Conservation (phyloP, 2,888 invertebrate genomes). For the Gisinianus flammeolus region DNA sequence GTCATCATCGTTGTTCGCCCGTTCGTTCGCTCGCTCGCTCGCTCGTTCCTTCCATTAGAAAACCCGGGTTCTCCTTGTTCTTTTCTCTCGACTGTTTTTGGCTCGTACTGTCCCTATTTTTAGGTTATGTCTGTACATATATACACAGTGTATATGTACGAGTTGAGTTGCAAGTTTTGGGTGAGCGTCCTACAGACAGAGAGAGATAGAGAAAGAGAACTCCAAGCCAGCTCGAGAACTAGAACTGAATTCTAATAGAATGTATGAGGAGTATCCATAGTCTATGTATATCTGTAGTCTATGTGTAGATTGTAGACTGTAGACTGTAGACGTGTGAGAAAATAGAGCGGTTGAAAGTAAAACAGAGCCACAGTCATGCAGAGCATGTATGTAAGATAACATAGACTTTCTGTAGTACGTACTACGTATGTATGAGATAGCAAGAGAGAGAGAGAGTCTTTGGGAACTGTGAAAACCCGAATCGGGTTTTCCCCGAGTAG, state of each 20-base stretch:
- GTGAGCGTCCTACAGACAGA: background rate
- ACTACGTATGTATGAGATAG: background rate
- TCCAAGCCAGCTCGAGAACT: no score
- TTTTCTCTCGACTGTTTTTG: constrained; percentile 1
- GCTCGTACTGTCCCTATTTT: constrained; percentile 3
- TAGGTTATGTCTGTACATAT: background rate
- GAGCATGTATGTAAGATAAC: no score
- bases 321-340: background rate
- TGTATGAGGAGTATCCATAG: background rate
- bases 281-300: background rate
- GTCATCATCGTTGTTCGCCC: background rate
- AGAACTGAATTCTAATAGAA: background rate
- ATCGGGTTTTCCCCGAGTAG: constrained; percentile 12
- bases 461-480: background rate
- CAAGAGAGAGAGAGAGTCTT: background rate
- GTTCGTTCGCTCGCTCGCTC: background rate
- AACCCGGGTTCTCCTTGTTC: background rate
- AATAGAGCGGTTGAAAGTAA: background rate
- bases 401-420: no score
- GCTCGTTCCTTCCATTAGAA: background rate
- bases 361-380: no score
- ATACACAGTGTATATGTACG: background rate
- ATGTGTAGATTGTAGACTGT: background rate
- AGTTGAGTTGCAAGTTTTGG: background rate
- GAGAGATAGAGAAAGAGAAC: background rate